Conservation (phyloP, 2,888 invertebrate species). For the Spilosoma lubricipeda region DNA sequence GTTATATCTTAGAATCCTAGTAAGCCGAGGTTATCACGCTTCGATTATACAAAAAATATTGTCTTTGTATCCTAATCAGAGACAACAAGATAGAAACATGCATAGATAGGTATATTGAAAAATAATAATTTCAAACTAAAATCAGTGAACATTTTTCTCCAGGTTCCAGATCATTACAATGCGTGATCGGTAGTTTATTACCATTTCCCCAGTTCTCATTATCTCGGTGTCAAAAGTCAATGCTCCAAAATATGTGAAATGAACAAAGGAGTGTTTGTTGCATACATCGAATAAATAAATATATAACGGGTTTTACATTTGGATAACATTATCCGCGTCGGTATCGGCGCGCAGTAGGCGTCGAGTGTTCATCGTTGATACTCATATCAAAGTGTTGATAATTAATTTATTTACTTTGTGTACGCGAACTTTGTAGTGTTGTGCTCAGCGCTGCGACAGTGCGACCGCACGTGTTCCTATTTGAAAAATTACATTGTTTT, state of each 20-base stretch:
- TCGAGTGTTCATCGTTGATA: constrained; percentile 38
- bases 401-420: constrained; percentile 51
- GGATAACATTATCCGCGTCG: constrained; percentile 60
- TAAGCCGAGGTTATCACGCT: background rate
- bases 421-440: constrained; percentile 35
- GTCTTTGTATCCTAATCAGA: background rate
- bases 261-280: constrained; percentile 70
- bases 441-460: constrained; percentile 23
- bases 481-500: constrained; percentile 18
- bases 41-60: background rate
- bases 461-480: constrained; percentile 34
- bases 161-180: constrained; percentile 1
- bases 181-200: constrained; percentile 5
- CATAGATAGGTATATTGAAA: no score
- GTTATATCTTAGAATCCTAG: background rate
- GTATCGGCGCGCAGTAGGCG: constrained; percentile 56
- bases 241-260: constrained; percentile 62
- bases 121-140: background rate
- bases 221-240: constrained; percentile 68
- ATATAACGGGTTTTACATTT: constrained; percentile 58
- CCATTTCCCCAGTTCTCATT: constrained; percentile 27
- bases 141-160: background rate
- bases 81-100: background rate
- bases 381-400: constrained; percentile 48
- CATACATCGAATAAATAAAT: constrained; percentile 70